A percentile compares a stretch with the other conserved stretches of the same genome.
phyloP scores from a whole-genome alignment of 1,140 invertebrate genomes.

The Sinonovacula constricta region DNA sequence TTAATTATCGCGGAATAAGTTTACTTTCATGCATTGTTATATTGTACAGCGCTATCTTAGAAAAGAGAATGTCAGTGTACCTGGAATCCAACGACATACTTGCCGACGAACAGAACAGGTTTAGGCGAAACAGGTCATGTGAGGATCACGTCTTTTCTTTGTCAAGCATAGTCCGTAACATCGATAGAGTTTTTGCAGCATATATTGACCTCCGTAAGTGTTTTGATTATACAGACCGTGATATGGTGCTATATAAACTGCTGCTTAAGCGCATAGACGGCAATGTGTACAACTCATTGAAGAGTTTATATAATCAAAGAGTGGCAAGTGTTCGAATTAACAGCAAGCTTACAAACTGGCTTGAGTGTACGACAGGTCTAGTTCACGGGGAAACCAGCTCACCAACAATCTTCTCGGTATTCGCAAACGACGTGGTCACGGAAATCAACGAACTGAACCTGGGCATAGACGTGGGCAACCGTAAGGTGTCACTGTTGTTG shows the following conservation, averaged over 20 bases:
- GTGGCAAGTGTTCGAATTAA: slow-evolving; percentile 35
- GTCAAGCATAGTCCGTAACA: slow-evolving; percentile 6
- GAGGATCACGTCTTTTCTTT: slow-evolving; percentile 36
- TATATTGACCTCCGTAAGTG: slow-evolving; percentile 20
- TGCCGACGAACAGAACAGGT: slow-evolving; percentile 47
- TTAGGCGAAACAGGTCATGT: slow-evolving; percentile 15
- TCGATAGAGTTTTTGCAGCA: neutral
- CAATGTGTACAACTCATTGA: slow-evolving; percentile 38
- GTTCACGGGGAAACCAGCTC: too few relatives aligned
- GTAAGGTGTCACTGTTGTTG: slow-evolving; percentile 28
- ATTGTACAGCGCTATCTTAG: slow-evolving; percentile 25
- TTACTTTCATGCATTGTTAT: slow-evolving; percentile 24
- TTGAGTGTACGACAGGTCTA: slow-evolving; percentile 30
- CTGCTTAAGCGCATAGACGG: slow-evolving; percentile 45
- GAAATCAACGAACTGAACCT: slow-evolving; percentile 33
- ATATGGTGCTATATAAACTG: slow-evolving; percentile 36
- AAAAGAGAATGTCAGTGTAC: slow-evolving; percentile 11
- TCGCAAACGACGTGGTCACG: slow-evolving; percentile 40
- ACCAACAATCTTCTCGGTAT: slow-evolving; percentile 49
- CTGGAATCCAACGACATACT: slow-evolving; percentile 35
- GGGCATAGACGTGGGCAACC: slow-evolving; percentile 23
- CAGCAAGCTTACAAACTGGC: slow-evolving; percentile 29
- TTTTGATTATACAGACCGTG: slow-evolving; percentile 31
- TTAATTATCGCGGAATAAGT: slow-evolving; percentile 38
- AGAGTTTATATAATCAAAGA: slow-evolving; percentile 13